phyloP scores from a whole-genome alignment of 2,797 vertebrate genomes.

The Malacoraja senta region DNA sequence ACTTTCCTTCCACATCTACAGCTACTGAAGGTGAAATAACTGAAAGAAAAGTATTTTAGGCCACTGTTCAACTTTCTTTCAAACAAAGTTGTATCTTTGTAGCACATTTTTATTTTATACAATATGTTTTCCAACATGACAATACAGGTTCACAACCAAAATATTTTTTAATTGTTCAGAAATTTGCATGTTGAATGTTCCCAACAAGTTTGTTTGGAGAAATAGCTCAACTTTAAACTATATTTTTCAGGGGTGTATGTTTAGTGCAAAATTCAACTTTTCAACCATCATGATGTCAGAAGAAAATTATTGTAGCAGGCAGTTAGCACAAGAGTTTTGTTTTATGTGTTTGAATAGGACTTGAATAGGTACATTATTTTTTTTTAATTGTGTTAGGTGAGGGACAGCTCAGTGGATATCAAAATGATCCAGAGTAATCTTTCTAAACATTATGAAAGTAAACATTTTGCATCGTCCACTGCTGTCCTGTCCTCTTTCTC shows the following conservation, averaged over 20 bases:
- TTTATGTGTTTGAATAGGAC: neutral
- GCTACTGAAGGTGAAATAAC: constrained; percentile 35
- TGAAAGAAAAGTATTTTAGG: constrained; percentile 37
- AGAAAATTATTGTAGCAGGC: neutral
- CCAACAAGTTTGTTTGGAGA: neutral
- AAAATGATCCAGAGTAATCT: constrained; percentile 2
- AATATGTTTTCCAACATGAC: neutral
- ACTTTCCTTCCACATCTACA: constrained; percentile 34
- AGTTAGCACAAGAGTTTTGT: neutral
- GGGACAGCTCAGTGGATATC: neutral
- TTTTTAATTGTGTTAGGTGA: neutral
- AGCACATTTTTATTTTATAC: constrained; percentile 31
- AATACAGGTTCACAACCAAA: constrained; percentile 32
- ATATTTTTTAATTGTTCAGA: constrained; percentile 28
- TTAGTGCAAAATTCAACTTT: neutral
- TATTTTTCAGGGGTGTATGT: neutral
- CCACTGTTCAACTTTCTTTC: constrained; percentile 18
- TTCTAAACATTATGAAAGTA: neutral
- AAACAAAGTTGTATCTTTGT: constrained; percentile 24
- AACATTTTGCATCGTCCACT: constrained; percentile 5
- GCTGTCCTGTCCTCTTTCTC: neutral
- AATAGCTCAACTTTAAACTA: constrained; percentile 12
- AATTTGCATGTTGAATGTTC: neutral
- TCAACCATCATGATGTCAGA: neutral
- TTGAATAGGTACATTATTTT: neutral